phyloP scores from a whole-genome alignment of 2,888 invertebrate species.

The Tridacna gigas region DNA sequence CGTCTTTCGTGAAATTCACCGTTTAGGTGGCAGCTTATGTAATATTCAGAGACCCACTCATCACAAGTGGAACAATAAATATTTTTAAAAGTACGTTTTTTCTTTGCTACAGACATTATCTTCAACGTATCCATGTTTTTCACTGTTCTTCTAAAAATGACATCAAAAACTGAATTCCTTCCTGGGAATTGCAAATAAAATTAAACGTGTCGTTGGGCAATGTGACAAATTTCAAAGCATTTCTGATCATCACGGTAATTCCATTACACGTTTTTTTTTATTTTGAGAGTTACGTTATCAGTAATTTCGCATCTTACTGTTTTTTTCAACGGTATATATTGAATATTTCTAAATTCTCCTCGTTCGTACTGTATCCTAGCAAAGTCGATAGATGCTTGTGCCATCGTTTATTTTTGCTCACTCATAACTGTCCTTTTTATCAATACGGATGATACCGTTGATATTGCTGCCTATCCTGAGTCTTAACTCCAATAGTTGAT shows the following conservation, averaged over 20 bases:
- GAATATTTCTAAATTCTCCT: no score
- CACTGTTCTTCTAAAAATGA: constrained; percentile 12
- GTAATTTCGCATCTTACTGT: constrained; percentile 1
- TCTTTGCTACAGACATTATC: not conserved
- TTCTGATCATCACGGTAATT: constrained; percentile 16
- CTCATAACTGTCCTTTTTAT: no score
- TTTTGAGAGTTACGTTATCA: constrained; percentile 6
- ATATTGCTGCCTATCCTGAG: no score
- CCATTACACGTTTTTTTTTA: constrained; percentile 17
- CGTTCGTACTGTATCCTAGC: not conserved
- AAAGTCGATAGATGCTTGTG: not conserved
- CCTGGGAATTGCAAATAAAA: constrained; percentile 15
- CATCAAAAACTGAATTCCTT: constrained; percentile 8
- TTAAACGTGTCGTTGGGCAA: constrained; percentile 1
- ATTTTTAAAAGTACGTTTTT: no score
- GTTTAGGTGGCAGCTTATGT: constrained; percentile 15
- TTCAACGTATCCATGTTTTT: not conserved
- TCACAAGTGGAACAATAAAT: constrained; percentile 5
- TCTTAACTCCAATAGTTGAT: no score
- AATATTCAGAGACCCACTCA: constrained; percentile 12
- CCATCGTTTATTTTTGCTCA: not conserved
- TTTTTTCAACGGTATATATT: constrained; percentile 9
- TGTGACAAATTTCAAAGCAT: constrained; percentile 22
- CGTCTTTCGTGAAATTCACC: constrained; percentile 1
- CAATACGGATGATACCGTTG: no score